Evolutionary conservation across 2,113 vertebrate species (phyloP).

Genomic region (Podiceps cristatus): DNA sequence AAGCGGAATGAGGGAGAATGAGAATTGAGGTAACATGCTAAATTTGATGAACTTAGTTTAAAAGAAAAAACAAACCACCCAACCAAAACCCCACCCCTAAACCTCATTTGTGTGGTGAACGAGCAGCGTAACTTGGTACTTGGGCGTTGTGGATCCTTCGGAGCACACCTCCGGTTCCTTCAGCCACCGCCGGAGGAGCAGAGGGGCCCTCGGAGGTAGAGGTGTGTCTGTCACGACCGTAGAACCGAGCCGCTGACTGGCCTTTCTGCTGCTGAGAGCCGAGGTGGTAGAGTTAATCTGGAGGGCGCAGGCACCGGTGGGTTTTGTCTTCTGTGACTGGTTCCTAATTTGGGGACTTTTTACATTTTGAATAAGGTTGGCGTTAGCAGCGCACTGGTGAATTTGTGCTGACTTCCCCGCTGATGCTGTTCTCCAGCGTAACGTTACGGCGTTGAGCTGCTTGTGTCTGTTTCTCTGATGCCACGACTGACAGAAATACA

Average conservation of each 20-base stretch:
- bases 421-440: neutral
- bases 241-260: too few relatives aligned
- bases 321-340: neutral
- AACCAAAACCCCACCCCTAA: neutral
- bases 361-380: too few relatives aligned
- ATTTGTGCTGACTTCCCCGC: neutral
- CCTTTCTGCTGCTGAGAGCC: neutral
- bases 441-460: rapidly evolving
- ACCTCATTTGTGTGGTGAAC: neutral
- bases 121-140: neutral
- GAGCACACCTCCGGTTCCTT: rapidly evolving
- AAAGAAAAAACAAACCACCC: neutral
- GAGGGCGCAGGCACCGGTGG: rapidly evolving
- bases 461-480: neutral
- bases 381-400: neutral
- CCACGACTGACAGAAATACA: neutral
- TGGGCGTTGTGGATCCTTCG: neutral
- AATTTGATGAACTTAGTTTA: neutral
- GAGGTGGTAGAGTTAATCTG: rapidly evolving
- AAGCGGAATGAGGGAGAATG: neutral
- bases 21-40: neutral
- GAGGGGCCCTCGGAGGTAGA: rapidly evolving
- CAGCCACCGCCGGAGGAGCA: rapidly evolving
- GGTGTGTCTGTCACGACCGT: rapidly evolving
- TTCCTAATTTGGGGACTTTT: neutral